Conservation (phyloP, 2,113 vertebrate genomes). For the Acrocephalus kingi region DNA sequence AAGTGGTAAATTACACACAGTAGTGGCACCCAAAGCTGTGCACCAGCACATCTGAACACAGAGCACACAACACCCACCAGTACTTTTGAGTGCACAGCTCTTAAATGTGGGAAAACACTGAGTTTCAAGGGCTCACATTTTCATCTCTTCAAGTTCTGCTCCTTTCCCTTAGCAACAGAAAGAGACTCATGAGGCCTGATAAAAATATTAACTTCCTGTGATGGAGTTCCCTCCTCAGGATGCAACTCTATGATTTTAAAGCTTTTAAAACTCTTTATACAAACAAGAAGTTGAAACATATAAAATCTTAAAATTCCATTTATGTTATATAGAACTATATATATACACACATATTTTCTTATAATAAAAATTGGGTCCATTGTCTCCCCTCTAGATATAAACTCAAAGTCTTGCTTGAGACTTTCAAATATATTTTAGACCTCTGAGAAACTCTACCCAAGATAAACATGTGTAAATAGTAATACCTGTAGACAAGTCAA, state of each 20-base stretch:
- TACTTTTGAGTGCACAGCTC: not conserved
- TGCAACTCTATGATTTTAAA: not conserved
- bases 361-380: not conserved
- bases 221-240: not conserved
- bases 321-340: not conserved
- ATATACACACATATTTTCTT: not conserved
- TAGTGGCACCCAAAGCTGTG: not conserved
- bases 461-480: not conserved
- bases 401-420: not conserved
- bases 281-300: conserved; percentile 10
- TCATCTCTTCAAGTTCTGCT: not conserved
- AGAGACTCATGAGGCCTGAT: not conserved
- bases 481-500: not conserved
- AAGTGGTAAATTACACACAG: not conserved
- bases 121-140: not conserved
- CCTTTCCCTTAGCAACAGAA: not conserved
- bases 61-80: not conserved
- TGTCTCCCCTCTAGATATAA: not conserved
- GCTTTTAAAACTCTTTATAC: not conserved
- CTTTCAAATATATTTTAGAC: not conserved
- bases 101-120: not conserved
- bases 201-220: not conserved
- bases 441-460: not conserved
- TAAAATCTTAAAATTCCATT: conserved; percentile 4
- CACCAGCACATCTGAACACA: not conserved